A percentile compares a stretch with the other conserved stretches of the same genome.
These are phyloP conservation scores for Cyclargus thomasi DNA, from an alignment of 1,140 invertebrate species.

Conservation along the genomic window DNA sequence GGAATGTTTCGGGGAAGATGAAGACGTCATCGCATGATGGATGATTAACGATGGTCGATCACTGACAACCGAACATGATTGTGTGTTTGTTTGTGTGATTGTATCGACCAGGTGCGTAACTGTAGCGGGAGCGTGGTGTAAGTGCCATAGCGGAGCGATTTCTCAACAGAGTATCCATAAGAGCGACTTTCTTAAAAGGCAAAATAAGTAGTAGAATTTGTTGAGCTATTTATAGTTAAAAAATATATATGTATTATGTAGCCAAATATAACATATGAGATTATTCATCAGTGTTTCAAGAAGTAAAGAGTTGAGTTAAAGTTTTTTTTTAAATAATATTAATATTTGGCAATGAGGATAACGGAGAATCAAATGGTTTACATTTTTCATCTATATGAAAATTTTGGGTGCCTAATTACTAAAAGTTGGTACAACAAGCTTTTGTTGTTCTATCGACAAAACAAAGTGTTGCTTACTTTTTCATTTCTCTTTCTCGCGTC, in stretches of 20 bases:
- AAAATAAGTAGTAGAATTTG: neutral
- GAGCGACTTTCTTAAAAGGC: neutral
- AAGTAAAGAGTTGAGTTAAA: no score
- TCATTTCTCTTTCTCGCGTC: neutral
- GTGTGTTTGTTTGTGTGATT: slow-evolving; percentile 43
- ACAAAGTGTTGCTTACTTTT: neutral
- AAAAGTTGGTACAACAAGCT: no score
- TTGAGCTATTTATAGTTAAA: no score
- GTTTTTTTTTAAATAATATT: no score
- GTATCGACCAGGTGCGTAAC: slow-evolving; percentile 35
- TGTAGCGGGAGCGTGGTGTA: slow-evolving; percentile 21
- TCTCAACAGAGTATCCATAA: neutral
- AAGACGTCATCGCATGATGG: slow-evolving; percentile 33
- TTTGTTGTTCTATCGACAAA: no score
- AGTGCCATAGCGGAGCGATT: slow-evolving; percentile 12
- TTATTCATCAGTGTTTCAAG: no score
- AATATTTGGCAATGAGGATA: no score
- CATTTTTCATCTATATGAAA: no score
- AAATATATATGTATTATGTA: no score
- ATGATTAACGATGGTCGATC: slow-evolving; percentile 48
- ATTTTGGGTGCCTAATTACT: no score
- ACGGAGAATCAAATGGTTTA: no score
- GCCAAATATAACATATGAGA: no score
- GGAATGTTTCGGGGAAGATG: slow-evolving; percentile 17
- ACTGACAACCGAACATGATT: slow-evolving; percentile 45